Evolutionary conservation across 2,797 vertebrate species (phyloP), one percentile per base, ranked within the genome.

Genomic region (Bryconaethiops microstoma): DNA sequence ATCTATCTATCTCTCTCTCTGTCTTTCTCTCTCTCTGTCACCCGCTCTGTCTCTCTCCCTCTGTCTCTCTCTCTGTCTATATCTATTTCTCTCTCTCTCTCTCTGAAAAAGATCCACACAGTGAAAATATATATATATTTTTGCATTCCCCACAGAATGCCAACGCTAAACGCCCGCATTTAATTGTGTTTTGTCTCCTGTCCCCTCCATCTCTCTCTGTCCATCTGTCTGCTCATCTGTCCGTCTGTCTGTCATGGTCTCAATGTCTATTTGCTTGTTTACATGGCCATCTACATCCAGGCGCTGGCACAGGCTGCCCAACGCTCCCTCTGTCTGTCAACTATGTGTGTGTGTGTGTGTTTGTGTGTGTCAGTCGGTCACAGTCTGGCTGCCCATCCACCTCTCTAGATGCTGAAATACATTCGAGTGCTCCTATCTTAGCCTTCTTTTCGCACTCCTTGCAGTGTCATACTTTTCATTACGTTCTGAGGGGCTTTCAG

Each of bases 121-220:
- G 29, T 3, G n/a, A n/a, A n/a, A n/a, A 82, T 62, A 59, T 60
- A 42, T 42, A 42, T 81, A 73, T 73, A 16, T 19, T 4, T 80
- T 39, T 29, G 21, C 52, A 29, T 35, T 45, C 48, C 23, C 55
- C 81, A 78, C 85, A 76, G 82, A 87, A 84, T 87, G 84, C 78
- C 81, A n/a, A 86, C 87, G 84, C 86, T 88, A 87, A 86, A 74
- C 52, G 78, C 85, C 82, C 59, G 80, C 87, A 85, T 85, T 91
- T 87, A 85, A 77, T 81, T 80, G 85, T 85, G 88, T 85, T 89
- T 83, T 88, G 85, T 88, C 80, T 70, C 72, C 75, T 76, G 82
- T 35, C 71, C 74, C 82, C 42, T 72, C 75, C 59, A 63, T 29
- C 29, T 29, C 29, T 29, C 29, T 77, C 76, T 82, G 29, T 74